phyloP scores from a whole-genome alignment of 2,888 invertebrate genomes.

The Hyles lineata region DNA sequence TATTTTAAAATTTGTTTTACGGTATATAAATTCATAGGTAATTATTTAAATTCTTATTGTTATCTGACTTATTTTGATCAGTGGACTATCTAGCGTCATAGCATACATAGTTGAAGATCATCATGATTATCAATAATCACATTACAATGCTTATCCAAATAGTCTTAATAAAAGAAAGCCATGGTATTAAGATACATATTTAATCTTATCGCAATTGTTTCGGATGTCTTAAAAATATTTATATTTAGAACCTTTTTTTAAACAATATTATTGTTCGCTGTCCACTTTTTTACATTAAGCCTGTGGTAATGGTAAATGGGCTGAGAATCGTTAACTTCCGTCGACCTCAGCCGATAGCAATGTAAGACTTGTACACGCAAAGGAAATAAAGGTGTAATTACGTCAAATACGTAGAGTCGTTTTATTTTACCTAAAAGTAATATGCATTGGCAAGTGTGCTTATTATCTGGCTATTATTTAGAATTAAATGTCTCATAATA shows the following conservation, averaged over 20 bases:
- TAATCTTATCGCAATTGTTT: not conserved
- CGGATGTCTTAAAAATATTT: not conserved
- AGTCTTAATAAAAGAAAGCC: no score
- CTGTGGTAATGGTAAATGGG: slow-evolving; percentile 41
- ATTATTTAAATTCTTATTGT: no score
- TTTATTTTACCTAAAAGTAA: not conserved
- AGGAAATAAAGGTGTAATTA: slow-evolving; percentile 29
- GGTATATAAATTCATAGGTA: no score
- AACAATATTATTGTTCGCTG: not conserved
- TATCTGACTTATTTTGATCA: no score
- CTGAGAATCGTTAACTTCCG: slow-evolving; percentile 77
- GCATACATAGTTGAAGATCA: no score
- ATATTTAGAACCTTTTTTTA: not conserved
- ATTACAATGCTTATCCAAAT: no score
- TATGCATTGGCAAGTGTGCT: not conserved
- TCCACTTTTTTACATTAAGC: not conserved
- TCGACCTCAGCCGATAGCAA: slow-evolving; percentile 63
- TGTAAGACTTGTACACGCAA: slow-evolving; percentile 64
- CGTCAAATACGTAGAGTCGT: not conserved
- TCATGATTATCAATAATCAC: no score
- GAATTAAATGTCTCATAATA: no score
- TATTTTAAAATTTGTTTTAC: no score
- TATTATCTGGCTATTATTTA: no score
- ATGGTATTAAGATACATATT: no score
- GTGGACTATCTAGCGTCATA: no score